These are phyloP conservation scores for Percopsis omiscomaycus DNA, from an alignment of 2,797 vertebrate species.

Conservation along the genomic window DNA sequence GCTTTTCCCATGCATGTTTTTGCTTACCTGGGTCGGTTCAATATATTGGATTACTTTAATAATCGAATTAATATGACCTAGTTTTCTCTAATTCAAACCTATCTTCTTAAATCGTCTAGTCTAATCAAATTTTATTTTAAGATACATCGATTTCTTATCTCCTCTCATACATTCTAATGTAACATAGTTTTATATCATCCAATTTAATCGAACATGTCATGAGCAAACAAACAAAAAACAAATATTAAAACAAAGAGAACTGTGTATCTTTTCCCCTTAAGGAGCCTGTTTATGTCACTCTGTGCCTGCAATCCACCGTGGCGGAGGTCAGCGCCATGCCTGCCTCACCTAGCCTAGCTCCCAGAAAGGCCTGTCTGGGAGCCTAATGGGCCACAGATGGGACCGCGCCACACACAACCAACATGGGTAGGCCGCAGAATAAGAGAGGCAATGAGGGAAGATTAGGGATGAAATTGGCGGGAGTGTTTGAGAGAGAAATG, in stretches of 20 bases:
- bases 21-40: too few species aligned
- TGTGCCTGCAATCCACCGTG: slow-evolving; percentile 31
- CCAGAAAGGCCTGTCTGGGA: slow-evolving; percentile 37
- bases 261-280: slow-evolving; percentile 18
- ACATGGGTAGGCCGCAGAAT: slow-evolving; percentile 21
- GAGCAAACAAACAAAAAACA: too few species aligned
- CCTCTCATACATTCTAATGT: too few species aligned
- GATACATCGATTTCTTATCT: too few species aligned
- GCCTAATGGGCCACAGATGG: slow-evolving; percentile 49
- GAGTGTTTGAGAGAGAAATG: not conserved
- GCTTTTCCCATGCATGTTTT: too few species aligned
- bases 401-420: slow-evolving; percentile 20
- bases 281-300: slow-evolving; percentile 18
- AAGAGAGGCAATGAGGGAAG: slow-evolving; percentile 38
- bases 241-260: not conserved
- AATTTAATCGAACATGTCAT: too few species aligned
- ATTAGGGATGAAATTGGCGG: slow-evolving; percentile 36
- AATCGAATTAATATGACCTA: too few species aligned
- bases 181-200: too few species aligned
- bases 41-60: too few species aligned
- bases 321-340: slow-evolving; percentile 32
- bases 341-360: not conserved
- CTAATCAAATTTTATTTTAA: too few species aligned
- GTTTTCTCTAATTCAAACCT: too few species aligned
- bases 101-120: too few species aligned